Percentiles rank a stretch among this genome's conserved stretches.
These are phyloP conservation scores for Aphelenchoides fujianensis DNA, from an alignment of 1,140 invertebrate species.

Conservation along the genomic window DNA sequence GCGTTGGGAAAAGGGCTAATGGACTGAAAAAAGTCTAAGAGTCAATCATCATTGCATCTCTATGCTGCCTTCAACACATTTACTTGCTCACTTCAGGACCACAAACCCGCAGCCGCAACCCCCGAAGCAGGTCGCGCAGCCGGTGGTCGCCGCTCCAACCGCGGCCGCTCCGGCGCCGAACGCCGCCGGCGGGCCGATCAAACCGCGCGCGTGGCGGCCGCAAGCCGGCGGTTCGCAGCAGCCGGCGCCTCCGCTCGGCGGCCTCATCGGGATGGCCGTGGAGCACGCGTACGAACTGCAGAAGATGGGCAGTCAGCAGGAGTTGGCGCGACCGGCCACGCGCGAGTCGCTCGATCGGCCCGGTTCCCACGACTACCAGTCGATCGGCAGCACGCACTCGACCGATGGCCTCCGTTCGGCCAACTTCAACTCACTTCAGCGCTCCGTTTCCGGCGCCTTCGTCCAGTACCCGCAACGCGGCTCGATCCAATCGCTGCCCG, in stretches of 20 bases:
- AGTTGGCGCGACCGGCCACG: conserved; percentile 22
- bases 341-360: conserved; percentile 31
- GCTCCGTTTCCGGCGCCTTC: conserved; percentile 43
- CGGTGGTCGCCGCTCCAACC: too few species aligned
- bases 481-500: conserved; percentile 57
- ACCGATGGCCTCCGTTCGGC: conserved; percentile 43
- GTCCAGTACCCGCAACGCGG: conserved; percentile 52
- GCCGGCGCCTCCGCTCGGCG: too few species aligned
- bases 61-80: too few species aligned
- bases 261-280: not conserved
- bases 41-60: too few species aligned
- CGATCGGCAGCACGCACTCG: conserved; percentile 48
- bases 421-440: conserved; percentile 47
- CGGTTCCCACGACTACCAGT: conserved; percentile 40
- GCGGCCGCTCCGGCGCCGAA: not conserved
- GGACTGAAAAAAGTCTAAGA: too few species aligned
- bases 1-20: too few species aligned
- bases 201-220: conserved; percentile 21
- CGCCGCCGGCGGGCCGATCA: not conserved
- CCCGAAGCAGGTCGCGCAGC: too few species aligned
- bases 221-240: too few species aligned
- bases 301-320: conserved; percentile 36
- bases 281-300: conserved; percentile 27
- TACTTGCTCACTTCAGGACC: too few species aligned
- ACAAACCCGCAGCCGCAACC: too few species aligned